A percentile compares a stretch with the other conserved stretches of the same genome.
phyloP scores from a whole-genome alignment of 2,797 vertebrate species.

The Microctenopoma stevenorrisi region DNA sequence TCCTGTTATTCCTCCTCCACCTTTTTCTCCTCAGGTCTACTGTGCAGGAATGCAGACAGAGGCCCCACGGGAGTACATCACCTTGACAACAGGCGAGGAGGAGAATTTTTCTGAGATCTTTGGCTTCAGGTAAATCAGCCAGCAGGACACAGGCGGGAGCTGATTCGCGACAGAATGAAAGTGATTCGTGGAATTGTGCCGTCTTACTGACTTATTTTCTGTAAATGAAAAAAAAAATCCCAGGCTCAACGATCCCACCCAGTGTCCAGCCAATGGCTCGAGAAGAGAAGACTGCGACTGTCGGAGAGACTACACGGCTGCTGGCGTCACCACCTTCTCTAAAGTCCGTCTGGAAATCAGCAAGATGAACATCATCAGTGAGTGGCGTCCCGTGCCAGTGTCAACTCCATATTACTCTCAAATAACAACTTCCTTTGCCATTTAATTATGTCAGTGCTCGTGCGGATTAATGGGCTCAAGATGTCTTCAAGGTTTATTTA shows the following conservation, averaged over 20 bases:
- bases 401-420: constrained; percentile 53
- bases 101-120: constrained; percentile 99
- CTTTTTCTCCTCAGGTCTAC: constrained; percentile 85
- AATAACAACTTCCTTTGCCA: constrained; percentile 65
- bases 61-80: constrained; percentile 92
- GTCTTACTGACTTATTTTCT: not conserved
- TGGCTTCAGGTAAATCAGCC: constrained; percentile 90
- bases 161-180: constrained; percentile 36
- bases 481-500: constrained; percentile 74
- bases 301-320: constrained; percentile 91
- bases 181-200: constrained; percentile 21
- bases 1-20: constrained; percentile 16
- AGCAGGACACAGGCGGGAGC: constrained; percentile 40
- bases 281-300: constrained; percentile 92
- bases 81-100: constrained; percentile 87
- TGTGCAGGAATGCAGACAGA: constrained; percentile 94
- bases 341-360: constrained; percentile 93
- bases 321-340: constrained; percentile 93
- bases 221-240: constrained; percentile 54
- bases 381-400: constrained; percentile 76
- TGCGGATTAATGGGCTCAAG: constrained; percentile 84
- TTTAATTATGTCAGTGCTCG: constrained; percentile 73
- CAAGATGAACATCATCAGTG: constrained; percentile 95
- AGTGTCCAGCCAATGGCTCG: constrained; percentile 93
- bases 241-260: constrained; percentile 94